Base-by-base conservation (phyloP, 2,113 vertebrate genomes). In the Brevimyrus niger region DNA sequence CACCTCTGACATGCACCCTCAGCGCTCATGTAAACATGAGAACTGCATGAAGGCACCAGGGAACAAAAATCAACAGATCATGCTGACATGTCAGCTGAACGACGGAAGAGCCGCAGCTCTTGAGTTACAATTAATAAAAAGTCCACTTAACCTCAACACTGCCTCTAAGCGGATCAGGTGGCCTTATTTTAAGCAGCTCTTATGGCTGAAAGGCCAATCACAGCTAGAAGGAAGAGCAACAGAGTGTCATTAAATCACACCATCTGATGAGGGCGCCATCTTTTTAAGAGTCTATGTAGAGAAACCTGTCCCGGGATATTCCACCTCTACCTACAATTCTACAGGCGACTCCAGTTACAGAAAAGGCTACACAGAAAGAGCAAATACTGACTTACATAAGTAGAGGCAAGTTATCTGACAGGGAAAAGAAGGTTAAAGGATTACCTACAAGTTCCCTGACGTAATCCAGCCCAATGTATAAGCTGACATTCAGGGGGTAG, bases 61-160 rank as follows among this genome's bases (percentile, higher is more conserved):
- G 53, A 61, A 61, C 38, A 65, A 65, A 87, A 61, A 44, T 15
- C 23, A 84, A 53, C 80, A 61, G 19, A 84, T 17, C 21, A n/a
- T 38, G 50, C 51, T 46, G 76, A 58, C 80, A 85, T 47, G 35
- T 85, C 76, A 50, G 50, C 47, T 44, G 76, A 58, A 42, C 19
- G 38, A 17, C 35, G 85, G 48, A 84, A 44, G 42, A 80, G 19
- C 58, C 47, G 35, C 23, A 76, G 84, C 76, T 91, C 73, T 90
- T 88, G 86, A 83, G 87, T 82, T 90, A 91, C 88, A 89, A 83
- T 89, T 93, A 91, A 93, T 91, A 93, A 93, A 91, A 91, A 93
- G 92, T 91, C 83, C 91, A 94, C 92, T 94, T 94, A 94, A 95
- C 93, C 93, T 91, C 87, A 85, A 88, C 87, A 85, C 92, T 88